Evolutionary conservation across 2,113 vertebrate species (phyloP).

Genomic region (Ramphastos sulfuratus): DNA sequence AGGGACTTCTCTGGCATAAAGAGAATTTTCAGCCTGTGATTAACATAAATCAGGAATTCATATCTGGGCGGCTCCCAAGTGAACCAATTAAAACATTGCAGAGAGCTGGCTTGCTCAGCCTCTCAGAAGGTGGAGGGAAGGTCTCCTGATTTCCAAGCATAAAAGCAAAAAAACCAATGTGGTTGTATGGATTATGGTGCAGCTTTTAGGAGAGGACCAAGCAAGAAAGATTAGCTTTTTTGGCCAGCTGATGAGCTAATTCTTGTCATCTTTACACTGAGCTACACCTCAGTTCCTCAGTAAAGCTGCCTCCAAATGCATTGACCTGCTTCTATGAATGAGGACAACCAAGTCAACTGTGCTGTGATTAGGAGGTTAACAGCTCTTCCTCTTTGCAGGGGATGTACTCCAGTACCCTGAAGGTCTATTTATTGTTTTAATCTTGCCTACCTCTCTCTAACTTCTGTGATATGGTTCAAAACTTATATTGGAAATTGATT

Average conservation of each 20-base stretch:
- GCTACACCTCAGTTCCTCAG: neutral
- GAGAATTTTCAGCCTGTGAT: constrained; percentile 39
- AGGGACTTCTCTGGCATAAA: constrained; percentile 22
- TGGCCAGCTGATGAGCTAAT: neutral
- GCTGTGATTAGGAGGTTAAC: neutral
- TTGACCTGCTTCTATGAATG: neutral
- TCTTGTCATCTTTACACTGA: neutral
- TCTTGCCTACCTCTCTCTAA: neutral
- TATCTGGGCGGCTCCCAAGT: constrained; percentile 62
- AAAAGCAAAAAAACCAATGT: neutral
- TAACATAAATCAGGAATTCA: constrained; percentile 68
- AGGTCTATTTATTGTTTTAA: neutral
- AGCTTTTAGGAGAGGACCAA: neutral
- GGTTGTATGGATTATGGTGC: neutral
- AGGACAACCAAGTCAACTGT: neutral
- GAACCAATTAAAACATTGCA: constrained; percentile 62
- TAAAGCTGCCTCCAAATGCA: neutral
- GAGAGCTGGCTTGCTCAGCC: neutral
- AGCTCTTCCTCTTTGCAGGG: neutral
- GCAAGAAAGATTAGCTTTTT: neutral
- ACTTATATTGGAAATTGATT: accelerated
- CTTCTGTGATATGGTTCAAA: neutral
- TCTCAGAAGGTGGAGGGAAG: constrained; percentile 10
- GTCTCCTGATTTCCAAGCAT: neutral
- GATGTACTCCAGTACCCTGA: neutral